Evolutionary conservation across 1,140 invertebrate species (phyloP).

Genomic region (Zaprionus kolodkinae): DNA sequence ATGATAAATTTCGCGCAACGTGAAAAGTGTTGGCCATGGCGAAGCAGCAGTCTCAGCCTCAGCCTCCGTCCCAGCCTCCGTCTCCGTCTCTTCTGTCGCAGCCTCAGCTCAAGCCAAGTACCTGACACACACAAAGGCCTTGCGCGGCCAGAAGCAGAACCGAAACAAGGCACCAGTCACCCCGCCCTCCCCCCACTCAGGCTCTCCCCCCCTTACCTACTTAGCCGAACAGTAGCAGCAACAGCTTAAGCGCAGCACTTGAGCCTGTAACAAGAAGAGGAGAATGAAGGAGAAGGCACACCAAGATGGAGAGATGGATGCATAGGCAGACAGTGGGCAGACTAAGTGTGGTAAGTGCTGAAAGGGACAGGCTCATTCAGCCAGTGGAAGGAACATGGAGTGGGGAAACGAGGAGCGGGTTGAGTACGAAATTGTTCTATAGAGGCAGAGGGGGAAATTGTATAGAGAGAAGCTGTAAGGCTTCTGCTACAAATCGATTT

Average conservation of each 20-base stretch:
- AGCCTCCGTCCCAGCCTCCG: too few species aligned
- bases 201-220: background rate
- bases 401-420: too few species aligned
- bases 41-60: background rate
- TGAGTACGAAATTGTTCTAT: too few species aligned
- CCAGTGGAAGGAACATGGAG: too few species aligned
- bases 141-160: slow-evolving; percentile 35
- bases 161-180: slow-evolving; percentile 18
- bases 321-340: slow-evolving; percentile 39
- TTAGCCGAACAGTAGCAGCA: background rate
- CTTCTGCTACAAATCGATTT: too few species aligned
- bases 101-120: slow-evolving; percentile 28
- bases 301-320: slow-evolving; percentile 26
- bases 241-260: slow-evolving; percentile 18
- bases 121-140: slow-evolving; percentile 46
- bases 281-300: background rate
- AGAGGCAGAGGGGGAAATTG: too few species aligned
- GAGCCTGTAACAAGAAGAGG: background rate
- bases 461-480: too few species aligned
- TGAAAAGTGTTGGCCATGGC: slow-evolving; percentile 75
- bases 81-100: too few species aligned
- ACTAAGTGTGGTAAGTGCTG: background rate
- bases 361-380: background rate
- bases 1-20: slow-evolving; percentile 82
- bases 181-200: background rate